Evolutionary conservation across 2,797 vertebrate genomes (phyloP).

Genomic region (Sebastiscus tertius): DNA sequence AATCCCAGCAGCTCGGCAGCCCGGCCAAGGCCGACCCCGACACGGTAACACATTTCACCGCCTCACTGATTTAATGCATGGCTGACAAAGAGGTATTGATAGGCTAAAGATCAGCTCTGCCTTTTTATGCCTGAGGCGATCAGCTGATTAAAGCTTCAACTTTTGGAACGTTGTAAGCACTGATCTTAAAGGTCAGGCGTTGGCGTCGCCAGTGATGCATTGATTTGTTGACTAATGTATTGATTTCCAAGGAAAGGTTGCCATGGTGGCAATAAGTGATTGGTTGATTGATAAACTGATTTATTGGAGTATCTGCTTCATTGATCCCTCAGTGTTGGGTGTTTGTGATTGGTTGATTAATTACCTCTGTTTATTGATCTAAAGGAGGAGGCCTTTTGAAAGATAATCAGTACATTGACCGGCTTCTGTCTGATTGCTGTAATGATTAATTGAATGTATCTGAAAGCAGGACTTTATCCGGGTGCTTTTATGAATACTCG

Average conservation of each 20-base stretch:
- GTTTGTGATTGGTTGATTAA: constrained; percentile 20
- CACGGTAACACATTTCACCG: constrained; percentile 84
- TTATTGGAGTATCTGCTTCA: constrained; percentile 23
- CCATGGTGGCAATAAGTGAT: constrained; percentile 1
- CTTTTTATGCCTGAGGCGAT: constrained; percentile 21
- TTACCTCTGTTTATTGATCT: constrained; percentile 22
- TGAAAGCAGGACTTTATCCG: neutral
- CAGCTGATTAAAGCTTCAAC: constrained; percentile 35
- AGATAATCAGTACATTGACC: neutral
- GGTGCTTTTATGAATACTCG: neutral
- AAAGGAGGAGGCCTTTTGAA: neutral
- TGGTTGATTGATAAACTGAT: constrained; percentile 42
- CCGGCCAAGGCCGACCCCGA: constrained; percentile 91
- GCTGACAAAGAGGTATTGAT: constrained; percentile 41
- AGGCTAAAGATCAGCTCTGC: constrained; percentile 43
- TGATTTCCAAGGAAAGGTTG: neutral
- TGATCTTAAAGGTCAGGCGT: constrained; percentile 16
- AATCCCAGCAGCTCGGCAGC: constrained; percentile 90
- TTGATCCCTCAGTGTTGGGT: neutral
- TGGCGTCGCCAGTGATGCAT: constrained; percentile 11
- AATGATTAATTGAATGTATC: neutral
- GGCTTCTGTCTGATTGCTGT: neutral
- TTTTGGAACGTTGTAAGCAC: constrained; percentile 31
- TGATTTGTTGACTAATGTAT: constrained; percentile 2
- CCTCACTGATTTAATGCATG: constrained; percentile 32